A percentile compares a stretch with the other conserved stretches of the same genome.
Conservation (phyloP, 1,140 invertebrate species). For the Ceratosolen fusciceps region DNA sequence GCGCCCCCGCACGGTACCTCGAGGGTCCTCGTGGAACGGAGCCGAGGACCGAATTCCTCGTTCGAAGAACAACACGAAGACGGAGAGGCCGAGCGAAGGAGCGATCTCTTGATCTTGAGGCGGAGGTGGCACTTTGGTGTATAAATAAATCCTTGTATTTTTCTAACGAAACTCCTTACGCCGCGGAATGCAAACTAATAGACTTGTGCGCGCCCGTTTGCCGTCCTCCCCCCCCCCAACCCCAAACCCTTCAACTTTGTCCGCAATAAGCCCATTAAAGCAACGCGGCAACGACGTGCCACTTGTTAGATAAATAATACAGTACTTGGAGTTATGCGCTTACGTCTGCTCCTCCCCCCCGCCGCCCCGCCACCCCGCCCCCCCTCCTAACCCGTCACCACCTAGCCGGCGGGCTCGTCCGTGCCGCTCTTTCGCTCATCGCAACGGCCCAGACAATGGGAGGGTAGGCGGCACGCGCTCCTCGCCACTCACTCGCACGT, state of each 20-base stretch:
- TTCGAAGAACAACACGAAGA: too few relatives aligned
- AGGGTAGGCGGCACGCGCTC: conserved; percentile 68
- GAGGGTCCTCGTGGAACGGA: conserved; percentile 39
- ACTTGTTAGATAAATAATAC: conserved; percentile 71
- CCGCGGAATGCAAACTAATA: conserved; percentile 13
- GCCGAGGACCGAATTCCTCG: conserved; percentile 34
- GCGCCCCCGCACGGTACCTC: conserved; percentile 27
- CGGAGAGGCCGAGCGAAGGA: too few relatives aligned
- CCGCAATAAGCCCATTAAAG: conserved; percentile 15
- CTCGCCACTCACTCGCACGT: too few relatives aligned
- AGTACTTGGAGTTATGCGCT: conserved; percentile 61
- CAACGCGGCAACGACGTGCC: conserved; percentile 26
- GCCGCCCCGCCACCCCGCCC: neutral
- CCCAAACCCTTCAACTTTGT: too few relatives aligned
- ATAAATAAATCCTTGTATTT: conserved; percentile 5
- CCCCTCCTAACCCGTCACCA: neutral
- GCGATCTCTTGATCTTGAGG: conserved; percentile 25
- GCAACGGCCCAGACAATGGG: conserved; percentile 68
- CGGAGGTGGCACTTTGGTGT: neutral
- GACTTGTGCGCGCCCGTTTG: neutral
- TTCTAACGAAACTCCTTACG: neutral
- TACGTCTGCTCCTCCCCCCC: too few relatives aligned
- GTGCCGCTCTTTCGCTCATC: conserved; percentile 8
- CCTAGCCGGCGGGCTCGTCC: neutral
- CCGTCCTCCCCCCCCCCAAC: too few relatives aligned